Conservation (phyloP, 1,140 invertebrate species). For the Dryas iulia region DNA sequence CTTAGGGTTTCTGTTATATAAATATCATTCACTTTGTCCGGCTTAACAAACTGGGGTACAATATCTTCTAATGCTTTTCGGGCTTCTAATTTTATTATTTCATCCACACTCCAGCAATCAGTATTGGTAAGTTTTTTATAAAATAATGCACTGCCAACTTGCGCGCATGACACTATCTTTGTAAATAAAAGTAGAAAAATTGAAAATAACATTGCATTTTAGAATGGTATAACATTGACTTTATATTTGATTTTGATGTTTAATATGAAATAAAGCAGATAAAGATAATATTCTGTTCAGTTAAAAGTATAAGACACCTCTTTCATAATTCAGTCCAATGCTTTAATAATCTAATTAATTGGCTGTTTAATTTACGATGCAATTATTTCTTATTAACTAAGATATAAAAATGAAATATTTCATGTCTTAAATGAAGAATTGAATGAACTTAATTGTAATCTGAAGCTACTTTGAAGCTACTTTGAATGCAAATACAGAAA, state of each 20-base stretch:
- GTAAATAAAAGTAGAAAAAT: slow-evolving; percentile 49
- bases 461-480: too few relatives aligned
- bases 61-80: slow-evolving; percentile 72
- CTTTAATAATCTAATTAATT: too few relatives aligned
- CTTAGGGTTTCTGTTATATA: slow-evolving; percentile 71
- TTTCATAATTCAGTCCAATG: not conserved
- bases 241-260: not conserved
- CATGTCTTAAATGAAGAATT: too few relatives aligned
- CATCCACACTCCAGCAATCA: slow-evolving; percentile 75
- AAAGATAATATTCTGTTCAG: not conserved
- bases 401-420: too few relatives aligned
- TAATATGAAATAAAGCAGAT: not conserved
- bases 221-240: not conserved
- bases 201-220: slow-evolving; percentile 56
- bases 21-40: slow-evolving; percentile 65
- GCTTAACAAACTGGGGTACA: slow-evolving; percentile 51
- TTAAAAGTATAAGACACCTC: not conserved
- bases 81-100: slow-evolving; percentile 69
- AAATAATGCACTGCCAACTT: slow-evolving; percentile 69
- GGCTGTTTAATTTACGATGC: too few relatives aligned
- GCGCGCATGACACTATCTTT: slow-evolving; percentile 39
- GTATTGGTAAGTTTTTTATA: slow-evolving; percentile 42
- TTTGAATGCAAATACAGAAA: too few relatives aligned
- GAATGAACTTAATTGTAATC: too few relatives aligned
- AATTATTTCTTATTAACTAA: too few relatives aligned